Percentiles rank a stretch among this genome's conserved stretches.
Conservation (phyloP, 2,113 vertebrate genomes). For the Corythaixoides concolor region DNA sequence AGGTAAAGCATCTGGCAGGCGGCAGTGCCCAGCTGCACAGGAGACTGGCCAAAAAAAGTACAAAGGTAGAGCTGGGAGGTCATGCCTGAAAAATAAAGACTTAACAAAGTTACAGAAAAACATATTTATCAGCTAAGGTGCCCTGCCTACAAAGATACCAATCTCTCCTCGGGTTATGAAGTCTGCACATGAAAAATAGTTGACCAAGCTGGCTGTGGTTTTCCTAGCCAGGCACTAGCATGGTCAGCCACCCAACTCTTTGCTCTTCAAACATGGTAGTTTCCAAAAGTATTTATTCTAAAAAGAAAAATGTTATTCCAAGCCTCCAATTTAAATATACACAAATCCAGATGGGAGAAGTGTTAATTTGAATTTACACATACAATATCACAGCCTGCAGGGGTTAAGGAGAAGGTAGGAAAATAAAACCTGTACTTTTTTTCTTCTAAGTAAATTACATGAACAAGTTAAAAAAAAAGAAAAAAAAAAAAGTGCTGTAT, state of each 20-base stretch:
- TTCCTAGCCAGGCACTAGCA: not conserved
- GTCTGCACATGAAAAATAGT: not conserved
- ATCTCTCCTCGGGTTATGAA: not conserved
- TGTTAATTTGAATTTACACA: slow-evolving; percentile 27
- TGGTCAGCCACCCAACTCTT: not conserved
- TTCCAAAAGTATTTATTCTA: not conserved
- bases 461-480: not conserved
- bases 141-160: not conserved
- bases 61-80: not conserved
- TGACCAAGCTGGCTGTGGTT: not conserved
- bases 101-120: not conserved
- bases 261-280: not conserved
- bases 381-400: not conserved
- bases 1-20: not conserved
- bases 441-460: not conserved
- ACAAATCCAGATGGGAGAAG: slow-evolving; percentile 19
- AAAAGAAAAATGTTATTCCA: not conserved
- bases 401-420: not conserved
- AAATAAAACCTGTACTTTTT: not conserved
- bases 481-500: not conserved
- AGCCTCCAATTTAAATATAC: not conserved
- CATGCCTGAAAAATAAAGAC: not conserved
- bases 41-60: not conserved
- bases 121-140: rapidly evolving
- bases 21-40: not conserved